These are phyloP conservation scores for Acrocephalus arundinaceus DNA, from an alignment of 2,113 vertebrate genomes.

Conservation along the genomic window DNA sequence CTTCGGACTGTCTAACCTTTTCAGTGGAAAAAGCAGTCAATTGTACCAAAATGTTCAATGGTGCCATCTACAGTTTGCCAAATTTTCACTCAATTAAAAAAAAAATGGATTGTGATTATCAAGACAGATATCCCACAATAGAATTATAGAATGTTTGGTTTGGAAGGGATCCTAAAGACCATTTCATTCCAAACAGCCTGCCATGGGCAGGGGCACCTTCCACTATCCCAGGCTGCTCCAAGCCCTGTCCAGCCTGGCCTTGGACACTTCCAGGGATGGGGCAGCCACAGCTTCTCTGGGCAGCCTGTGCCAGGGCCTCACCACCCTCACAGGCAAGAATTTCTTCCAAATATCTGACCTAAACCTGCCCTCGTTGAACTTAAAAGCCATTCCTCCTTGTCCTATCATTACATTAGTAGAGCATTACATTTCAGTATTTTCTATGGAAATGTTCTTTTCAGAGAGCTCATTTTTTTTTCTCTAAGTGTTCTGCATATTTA, in stretches of 20 bases:
- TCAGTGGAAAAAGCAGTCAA: not conserved
- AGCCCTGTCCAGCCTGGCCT: fast-evolving
- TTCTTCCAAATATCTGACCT: not conserved
- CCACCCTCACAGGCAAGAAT: not conserved
- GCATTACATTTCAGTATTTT: not conserved
- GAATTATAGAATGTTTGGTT: not conserved
- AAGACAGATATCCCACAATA: not conserved
- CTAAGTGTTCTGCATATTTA: not conserved
- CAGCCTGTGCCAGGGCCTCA: fast-evolving
- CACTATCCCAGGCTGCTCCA: fast-evolving
- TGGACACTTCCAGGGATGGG: not conserved
- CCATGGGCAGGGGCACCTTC: fast-evolving
- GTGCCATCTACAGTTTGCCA: not conserved
- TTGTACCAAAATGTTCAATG: not conserved
- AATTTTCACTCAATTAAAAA: not conserved
- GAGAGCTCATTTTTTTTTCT: fast-evolving
- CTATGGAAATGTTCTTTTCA: not conserved
- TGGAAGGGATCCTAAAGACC: not conserved
- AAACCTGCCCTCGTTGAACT: not conserved
- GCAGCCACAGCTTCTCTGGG: not conserved
- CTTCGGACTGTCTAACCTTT: not conserved
- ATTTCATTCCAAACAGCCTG: not conserved
- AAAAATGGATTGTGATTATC: not conserved
- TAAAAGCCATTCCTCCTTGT: not conserved
- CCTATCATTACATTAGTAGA: not conserved